Conservation (phyloP, 2,888 invertebrate species). For the Ophonus ardosiacus region DNA sequence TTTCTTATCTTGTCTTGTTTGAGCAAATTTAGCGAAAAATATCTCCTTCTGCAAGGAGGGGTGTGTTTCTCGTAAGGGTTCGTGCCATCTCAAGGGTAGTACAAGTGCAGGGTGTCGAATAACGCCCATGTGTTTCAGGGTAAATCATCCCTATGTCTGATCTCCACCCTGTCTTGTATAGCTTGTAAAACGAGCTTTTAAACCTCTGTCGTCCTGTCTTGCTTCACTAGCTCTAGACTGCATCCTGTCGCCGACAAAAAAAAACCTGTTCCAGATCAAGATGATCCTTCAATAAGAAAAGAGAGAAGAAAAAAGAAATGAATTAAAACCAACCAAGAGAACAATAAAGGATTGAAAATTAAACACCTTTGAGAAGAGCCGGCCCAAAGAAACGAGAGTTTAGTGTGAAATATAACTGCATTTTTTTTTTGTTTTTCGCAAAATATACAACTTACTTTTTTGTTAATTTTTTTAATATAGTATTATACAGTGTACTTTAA, state of each 20-base stretch:
- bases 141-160: slow-evolving; percentile 40
- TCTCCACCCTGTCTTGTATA: neutral
- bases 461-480: too few relatives aligned
- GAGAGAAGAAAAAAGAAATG: too few relatives aligned
- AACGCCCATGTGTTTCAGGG: slow-evolving; percentile 45
- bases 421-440: too few relatives aligned
- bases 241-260: neutral
- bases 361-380: too few relatives aligned
- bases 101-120: slow-evolving; percentile 29
- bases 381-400: too few relatives aligned
- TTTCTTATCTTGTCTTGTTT: too few relatives aligned
- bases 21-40: neutral
- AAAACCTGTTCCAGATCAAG: neutral
- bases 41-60: neutral
- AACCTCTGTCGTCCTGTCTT: neutral
- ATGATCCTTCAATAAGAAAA: too few relatives aligned
- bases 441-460: too few relatives aligned
- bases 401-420: too few relatives aligned
- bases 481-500: too few relatives aligned
- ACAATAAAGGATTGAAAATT: too few relatives aligned
- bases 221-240: neutral
- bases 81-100: slow-evolving; percentile 6
- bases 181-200: neutral
- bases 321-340: neutral
- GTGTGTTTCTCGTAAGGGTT: neutral